phyloP scores from a whole-genome alignment of 2,888 invertebrate genomes.

The Tachystola acroxantha region DNA sequence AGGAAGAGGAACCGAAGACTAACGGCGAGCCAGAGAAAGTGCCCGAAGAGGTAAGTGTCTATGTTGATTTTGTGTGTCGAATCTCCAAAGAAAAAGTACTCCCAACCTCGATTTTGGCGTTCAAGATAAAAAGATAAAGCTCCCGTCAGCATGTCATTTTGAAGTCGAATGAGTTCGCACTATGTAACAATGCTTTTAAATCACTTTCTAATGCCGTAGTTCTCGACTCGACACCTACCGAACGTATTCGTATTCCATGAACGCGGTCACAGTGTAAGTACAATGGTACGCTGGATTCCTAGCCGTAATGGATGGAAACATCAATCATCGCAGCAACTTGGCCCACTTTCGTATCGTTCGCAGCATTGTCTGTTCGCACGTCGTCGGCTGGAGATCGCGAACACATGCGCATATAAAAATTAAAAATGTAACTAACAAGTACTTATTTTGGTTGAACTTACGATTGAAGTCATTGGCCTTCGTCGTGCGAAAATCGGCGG shows the following conservation, averaged over 20 bases:
- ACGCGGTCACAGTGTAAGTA: constrained; percentile 30
- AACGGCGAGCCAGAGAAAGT: constrained; percentile 81
- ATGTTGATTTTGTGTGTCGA: background rate
- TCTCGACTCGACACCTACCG: constrained; percentile 12
- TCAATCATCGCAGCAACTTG: constrained; percentile 35
- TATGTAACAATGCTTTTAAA: constrained; percentile 21
- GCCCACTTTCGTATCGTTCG: constrained; percentile 38
- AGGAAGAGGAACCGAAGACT: constrained; percentile 76
- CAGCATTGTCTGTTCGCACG: constrained; percentile 17
- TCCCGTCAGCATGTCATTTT: constrained; percentile 10
- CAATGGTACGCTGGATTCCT: constrained; percentile 26
- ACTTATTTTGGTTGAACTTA: constrained; percentile 22
- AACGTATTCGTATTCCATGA: constrained; percentile 35
- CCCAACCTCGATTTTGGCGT: background rate
- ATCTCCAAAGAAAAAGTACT: background rate
- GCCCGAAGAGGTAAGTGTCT: constrained; percentile 79
- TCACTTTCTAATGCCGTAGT: constrained; percentile 39
- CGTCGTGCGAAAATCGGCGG: constrained; percentile 38
- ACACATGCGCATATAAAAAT: constrained; percentile 16
- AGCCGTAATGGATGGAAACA: constrained; percentile 25
- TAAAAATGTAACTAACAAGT: constrained; percentile 20
- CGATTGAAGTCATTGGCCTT: constrained; percentile 41
- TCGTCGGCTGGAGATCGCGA: constrained; percentile 14
- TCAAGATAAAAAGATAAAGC: constrained; percentile 1
- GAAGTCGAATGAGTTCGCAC: constrained; percentile 19